These are phyloP conservation scores for Myrmecophaga tridactyla DNA, from an alignment of 2,113 vertebrate genomes.

Conservation along the genomic window DNA sequence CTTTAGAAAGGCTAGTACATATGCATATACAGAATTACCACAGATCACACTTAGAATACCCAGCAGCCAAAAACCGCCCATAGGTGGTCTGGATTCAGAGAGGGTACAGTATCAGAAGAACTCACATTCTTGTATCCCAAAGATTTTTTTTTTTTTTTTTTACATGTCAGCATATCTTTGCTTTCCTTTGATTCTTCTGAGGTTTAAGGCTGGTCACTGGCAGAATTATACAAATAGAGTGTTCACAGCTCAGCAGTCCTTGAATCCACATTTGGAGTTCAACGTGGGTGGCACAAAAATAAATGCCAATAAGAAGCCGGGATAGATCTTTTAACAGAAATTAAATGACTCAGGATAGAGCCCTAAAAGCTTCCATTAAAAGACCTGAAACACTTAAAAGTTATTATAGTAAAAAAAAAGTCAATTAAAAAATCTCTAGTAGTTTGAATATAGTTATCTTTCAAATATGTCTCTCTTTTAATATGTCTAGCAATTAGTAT, in stretches of 20 bases:
- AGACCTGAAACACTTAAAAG: conserved; percentile 64
- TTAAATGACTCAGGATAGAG: conserved; percentile 77
- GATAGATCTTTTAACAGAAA: conserved; percentile 82
- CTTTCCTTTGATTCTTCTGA: conserved; percentile 86
- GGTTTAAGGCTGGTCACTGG: conserved; percentile 86
- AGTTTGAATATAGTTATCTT: conserved; percentile 15
- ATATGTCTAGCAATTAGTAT: not conserved
- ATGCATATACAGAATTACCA: not conserved
- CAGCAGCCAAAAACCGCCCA: not conserved
- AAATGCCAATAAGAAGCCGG: conserved; percentile 82
- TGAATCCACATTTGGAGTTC: conserved; percentile 84
- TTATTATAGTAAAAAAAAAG: conserved; percentile 6
- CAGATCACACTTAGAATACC: conserved; percentile 13
- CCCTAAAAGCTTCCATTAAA: conserved; percentile 80
- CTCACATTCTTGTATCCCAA: conserved; percentile 38
- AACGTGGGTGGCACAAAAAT: conserved; percentile 86
- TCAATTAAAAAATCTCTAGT: conserved; percentile 22
- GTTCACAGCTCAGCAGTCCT: conserved; percentile 85
- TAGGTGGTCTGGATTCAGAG: conserved; percentile 15
- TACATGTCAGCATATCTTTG: conserved; percentile 80
- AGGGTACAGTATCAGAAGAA: not conserved
- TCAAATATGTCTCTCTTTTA: conserved; percentile 13
- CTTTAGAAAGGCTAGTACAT: not conserved
- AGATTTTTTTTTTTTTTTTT: not conserved
- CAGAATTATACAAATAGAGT: conserved; percentile 84